Percentiles rank a stretch among this genome's conserved stretches.
phyloP scores from a whole-genome alignment of 2,888 invertebrate species.

The Cheilosia scutellata region DNA sequence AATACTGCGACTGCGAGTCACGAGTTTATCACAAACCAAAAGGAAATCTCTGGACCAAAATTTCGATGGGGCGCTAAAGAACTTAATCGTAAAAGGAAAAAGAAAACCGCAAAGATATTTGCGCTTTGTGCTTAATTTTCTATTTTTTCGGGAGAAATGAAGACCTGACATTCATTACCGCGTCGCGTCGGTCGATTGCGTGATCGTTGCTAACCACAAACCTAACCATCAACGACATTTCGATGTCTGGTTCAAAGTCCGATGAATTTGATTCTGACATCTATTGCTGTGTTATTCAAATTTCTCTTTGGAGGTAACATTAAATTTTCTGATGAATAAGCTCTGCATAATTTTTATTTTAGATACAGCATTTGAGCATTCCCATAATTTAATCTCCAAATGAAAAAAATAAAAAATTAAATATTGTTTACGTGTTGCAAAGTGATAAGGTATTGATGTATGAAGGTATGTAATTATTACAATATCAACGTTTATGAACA shows the following conservation, averaged over 20 bases:
- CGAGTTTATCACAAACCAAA: neutral
- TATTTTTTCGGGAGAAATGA: neutral
- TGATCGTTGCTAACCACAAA: constrained; percentile 1
- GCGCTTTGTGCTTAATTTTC: neutral
- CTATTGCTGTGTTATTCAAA: neutral
- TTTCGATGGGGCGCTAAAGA: neutral
- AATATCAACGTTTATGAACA: too few species aligned
- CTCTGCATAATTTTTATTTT: neutral
- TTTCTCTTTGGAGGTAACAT: constrained; percentile 18
- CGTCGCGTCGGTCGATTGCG: neutral
- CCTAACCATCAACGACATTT: neutral
- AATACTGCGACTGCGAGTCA: neutral
- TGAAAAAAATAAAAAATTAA: too few species aligned
- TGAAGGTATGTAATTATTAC: too few species aligned
- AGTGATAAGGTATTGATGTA: too few species aligned
- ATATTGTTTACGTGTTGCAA: too few species aligned
- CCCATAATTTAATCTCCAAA: too few species aligned
- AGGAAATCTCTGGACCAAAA: neutral
- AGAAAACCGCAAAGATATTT: neutral
- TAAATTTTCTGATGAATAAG: constrained; percentile 32
- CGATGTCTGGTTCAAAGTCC: constrained; percentile 28
- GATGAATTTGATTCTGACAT: constrained; percentile 15
- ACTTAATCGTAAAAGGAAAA: neutral
- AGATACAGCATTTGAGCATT: too few species aligned
- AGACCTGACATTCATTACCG: neutral